Evolutionary conservation across 2,888 invertebrate species (phyloP).

Genomic region (Nephrotoma flavescens): DNA sequence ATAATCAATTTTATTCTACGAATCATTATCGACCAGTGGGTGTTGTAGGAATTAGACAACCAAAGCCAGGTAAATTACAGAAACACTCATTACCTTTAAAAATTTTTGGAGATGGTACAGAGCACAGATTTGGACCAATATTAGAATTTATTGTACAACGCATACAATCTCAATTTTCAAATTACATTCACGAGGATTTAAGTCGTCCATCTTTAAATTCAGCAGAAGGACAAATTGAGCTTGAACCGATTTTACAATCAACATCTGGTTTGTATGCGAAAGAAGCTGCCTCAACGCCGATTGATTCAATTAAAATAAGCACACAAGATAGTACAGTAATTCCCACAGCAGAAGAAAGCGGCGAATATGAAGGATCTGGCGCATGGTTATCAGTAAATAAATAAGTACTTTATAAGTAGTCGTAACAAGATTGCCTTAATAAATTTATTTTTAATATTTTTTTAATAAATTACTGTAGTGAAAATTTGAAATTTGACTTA

Average conservation of each 20-base stretch:
- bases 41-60: not conserved
- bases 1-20: not conserved
- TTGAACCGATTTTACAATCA: not conserved
- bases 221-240: not conserved
- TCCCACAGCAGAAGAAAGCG: not conserved
- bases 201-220: constrained; percentile 23
- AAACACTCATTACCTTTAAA: not conserved
- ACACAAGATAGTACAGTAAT: not conserved
- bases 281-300: not conserved
- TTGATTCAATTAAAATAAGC: not conserved
- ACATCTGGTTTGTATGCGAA: not conserved
- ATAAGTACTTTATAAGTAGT: no score
- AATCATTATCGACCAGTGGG: not conserved
- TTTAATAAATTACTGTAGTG: not conserved
- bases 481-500: not conserved
- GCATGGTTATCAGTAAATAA: not conserved
- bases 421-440: not conserved
- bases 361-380: not conserved
- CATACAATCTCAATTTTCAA: constrained; percentile 53
- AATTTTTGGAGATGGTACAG: constrained; percentile 11
- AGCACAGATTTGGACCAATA: constrained; percentile 48
- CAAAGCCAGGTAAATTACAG: not conserved
- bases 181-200: constrained; percentile 43
- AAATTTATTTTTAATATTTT: not conserved
- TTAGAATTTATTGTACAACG: constrained; percentile 53